Base-by-base conservation (phyloP, 2,888 invertebrate species). In the Parnassius apollo region DNA sequence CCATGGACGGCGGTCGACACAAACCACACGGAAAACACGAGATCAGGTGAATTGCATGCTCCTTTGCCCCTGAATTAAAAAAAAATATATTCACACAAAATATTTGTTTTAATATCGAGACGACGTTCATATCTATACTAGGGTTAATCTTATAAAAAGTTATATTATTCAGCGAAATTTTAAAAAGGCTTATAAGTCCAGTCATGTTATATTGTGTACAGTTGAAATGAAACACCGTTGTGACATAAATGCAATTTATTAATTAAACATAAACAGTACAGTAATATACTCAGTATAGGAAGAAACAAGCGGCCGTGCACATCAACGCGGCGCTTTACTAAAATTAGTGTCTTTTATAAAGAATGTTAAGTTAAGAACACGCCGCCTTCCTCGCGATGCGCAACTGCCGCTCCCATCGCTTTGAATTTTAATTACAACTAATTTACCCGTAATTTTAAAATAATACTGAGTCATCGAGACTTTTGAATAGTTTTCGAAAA, bases 191-290 rank as follows among this genome's bases (percentile, higher is more conserved):
- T 18, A 18, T 1, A 18, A 1, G 18, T 18, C 18, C 18, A 18
- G 18, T 18, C 18, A 18, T 18, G 18, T 18, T 18, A 18, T 18
- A 18, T 18, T 18, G 18, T 18, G 18, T 18, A 44, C 67, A 63
- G 65, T 65, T 9, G 12, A 54, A 60, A 54, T 60, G 8, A 60
- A 60, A 60, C 22, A 42, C 22, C 11, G 48, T 42, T 54, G 8
- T 13, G 54, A 42, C 55, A 55, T 60, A 60, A 60, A 60, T 60
- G 60, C 60, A 49, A 42, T 60, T 60, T 59, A 59, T 45, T 60
- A 54, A 60, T 60, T 54, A 60, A 60, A 60, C 48, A 51, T 42
- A 58, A 58, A 35, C 51, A 52, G 12, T 52, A 57, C 18, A 50
- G 13, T 45, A 56, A 56, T 56, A 56, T n/a, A 48, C 57, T 22